Base-by-base conservation (phyloP, 2,888 invertebrate species). In the Athalia cordata region DNA sequence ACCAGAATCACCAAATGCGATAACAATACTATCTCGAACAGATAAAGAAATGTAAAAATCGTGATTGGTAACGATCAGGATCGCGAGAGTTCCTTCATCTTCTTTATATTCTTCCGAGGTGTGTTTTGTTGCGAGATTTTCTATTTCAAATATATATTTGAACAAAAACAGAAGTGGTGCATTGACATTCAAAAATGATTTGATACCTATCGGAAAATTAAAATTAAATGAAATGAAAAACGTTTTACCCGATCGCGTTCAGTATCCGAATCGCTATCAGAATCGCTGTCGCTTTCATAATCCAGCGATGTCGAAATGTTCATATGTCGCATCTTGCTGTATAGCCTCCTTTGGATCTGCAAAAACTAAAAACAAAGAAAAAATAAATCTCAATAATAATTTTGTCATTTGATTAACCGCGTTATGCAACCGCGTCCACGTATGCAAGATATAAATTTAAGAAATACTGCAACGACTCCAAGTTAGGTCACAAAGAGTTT, bases 251-350 rank as follows among this genome's bases (percentile, higher is more conserved):
- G 88, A 81, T 92, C 92, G 87, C 91, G 90, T 79, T 93, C 92
- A 0, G 91, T 91, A 80, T 94, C 94, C 0, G 93, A 92, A 79
- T 93, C 93, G 0, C 92, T 91, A 15, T 92, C 93, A 9, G 93
- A 92, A 79, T 94, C 94, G 55, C 92, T 93, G 80, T 92, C 92
- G 66, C 90, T 89, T 72, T 89, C 86, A 3, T 87, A 87, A 52
- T 75, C 50, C 55, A 61, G 13, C 49, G 75, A 75, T 4, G 75
- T 75, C 62, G 85, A 84, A 11, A 83, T 80, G 78, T 81, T 84
- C 64, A 83, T 84, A 49, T 86, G 84, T 79, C 87, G 87, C 61
- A 88, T 84, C 79, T 87, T 88, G 80, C 86, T 85, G 68, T 83
- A 87, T 85, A 86, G 84, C 72, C 81, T 77, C 61, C 85, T 84